Conservation (phyloP, 2,888 invertebrate genomes). For the Acrocyrtus sp. region DNA sequence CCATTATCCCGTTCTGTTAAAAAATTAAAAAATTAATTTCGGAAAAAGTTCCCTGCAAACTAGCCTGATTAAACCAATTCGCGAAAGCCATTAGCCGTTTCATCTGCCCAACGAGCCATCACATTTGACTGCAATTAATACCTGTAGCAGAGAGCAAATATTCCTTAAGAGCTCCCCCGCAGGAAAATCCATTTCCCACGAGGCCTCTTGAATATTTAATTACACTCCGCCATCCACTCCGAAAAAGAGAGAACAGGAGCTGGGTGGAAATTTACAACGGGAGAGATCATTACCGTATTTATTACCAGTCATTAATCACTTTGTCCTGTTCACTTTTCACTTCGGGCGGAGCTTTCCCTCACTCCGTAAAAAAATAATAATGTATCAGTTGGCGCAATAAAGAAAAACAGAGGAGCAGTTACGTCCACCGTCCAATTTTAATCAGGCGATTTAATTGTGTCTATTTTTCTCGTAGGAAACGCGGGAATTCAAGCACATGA, state of each 20-base stretch:
- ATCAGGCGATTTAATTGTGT: constrained; percentile 3
- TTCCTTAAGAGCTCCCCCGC: not conserved
- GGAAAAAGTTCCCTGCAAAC: not conserved
- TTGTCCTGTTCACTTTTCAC: not conserved
- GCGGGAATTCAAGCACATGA: constrained; percentile 37
- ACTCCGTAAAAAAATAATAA: constrained; percentile 3
- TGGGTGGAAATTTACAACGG: not conserved
- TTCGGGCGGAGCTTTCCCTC: not conserved
- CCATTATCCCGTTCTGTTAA: too few species aligned
- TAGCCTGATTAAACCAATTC: not conserved
- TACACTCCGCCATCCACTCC: not conserved
- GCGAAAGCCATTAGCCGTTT: not conserved
- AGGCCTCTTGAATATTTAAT: constrained; percentile 19
- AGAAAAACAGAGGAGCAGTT: not conserved
- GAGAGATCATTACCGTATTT: not conserved
- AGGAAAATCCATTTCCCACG: not conserved
- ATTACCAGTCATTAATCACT: not conserved
- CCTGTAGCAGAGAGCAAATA: not conserved
- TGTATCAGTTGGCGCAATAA: constrained; percentile 11
- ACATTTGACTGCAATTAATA: not conserved
- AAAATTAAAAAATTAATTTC: not conserved
- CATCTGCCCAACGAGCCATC: not conserved
- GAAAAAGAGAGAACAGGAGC: not conserved
- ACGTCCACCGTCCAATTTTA: not conserved
- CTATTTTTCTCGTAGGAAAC: constrained; percentile 29